Evolutionary conservation across 2,797 vertebrate species (phyloP).

Genomic region (Notoglanidium macrostoma): DNA sequence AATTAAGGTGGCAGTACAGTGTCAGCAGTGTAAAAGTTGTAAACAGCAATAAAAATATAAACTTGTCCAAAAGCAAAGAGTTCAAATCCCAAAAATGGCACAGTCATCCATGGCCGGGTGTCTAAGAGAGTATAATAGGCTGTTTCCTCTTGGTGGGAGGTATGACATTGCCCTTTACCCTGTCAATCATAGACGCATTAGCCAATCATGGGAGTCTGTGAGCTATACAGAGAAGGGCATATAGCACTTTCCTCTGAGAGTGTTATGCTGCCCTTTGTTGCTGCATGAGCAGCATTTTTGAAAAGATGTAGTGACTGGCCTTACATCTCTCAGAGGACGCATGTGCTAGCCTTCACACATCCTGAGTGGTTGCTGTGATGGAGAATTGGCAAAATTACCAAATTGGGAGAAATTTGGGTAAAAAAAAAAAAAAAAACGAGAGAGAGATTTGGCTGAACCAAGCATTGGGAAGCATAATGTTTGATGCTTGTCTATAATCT

Average conservation of each 20-base stretch:
- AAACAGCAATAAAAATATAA: background rate
- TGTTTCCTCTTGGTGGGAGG: background rate
- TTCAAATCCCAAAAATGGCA: background rate
- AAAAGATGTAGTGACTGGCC: background rate
- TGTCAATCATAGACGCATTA: background rate
- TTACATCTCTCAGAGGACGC: background rate
- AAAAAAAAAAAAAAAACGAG: background rate
- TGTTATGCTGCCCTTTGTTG: background rate
- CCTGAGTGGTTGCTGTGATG: background rate
- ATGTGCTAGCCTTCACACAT: background rate
- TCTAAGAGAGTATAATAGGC: background rate
- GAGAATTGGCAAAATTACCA: background rate
- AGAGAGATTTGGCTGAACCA: background rate
- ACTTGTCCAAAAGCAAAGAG: background rate
- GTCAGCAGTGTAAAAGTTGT: background rate
- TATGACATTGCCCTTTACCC: background rate
- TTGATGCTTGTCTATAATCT: background rate
- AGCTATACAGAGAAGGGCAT: background rate
- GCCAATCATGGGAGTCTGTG: too few species aligned
- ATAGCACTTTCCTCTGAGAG: background rate
- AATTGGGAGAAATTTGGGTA: background rate
- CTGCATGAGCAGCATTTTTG: background rate
- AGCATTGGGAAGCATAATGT: background rate
- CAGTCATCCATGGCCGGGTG: background rate
- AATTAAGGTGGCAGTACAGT: background rate